phyloP scores from a whole-genome alignment of 2,888 invertebrate genomes.

The Leucozona laternaria region DNA sequence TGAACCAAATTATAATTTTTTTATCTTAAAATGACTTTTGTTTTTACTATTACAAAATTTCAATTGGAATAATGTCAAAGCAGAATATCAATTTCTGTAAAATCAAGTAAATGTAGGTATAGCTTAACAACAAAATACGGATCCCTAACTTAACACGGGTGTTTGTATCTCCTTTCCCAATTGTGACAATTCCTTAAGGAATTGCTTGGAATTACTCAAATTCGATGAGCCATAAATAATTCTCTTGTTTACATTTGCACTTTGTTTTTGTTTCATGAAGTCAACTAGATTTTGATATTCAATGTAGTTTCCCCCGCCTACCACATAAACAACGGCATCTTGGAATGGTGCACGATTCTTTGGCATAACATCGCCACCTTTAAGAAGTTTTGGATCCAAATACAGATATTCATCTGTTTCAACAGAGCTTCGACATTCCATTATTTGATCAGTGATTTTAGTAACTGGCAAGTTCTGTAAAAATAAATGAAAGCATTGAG shows the following conservation, averaged over 20 bases:
- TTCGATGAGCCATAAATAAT: conserved; percentile 98
- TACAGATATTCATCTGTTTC: conserved; percentile 95
- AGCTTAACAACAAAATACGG: conserved; percentile 69
- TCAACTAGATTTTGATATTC: conserved; percentile 99
- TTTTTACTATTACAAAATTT: conserved; percentile 17
- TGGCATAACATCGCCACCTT: conserved; percentile 87
- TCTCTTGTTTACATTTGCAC: conserved; percentile 88
- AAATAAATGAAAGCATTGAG: conserved; percentile 64
- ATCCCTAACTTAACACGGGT: conserved; percentile 81
- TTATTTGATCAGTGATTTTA: conserved; percentile 94
- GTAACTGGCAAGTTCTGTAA: conserved; percentile 95
- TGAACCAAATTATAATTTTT: conserved; percentile 8
- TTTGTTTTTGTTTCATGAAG: conserved; percentile 94
- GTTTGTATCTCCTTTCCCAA: conserved; percentile 88
- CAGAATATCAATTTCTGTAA: conserved; percentile 36
- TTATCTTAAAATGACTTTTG: conserved; percentile 8
- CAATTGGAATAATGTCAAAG: conserved; percentile 34
- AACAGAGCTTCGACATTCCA: conserved; percentile 91
- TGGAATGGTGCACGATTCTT: conserved; percentile 90
- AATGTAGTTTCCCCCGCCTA: conserved; percentile 98
- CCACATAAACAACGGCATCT: conserved; percentile 95
- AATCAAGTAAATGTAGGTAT: conserved; percentile 28
- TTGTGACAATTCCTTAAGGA: conserved; percentile 94
- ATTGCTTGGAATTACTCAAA: conserved; percentile 96
- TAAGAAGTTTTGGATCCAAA: conserved; percentile 97